Percentiles rank a stretch among this genome's conserved stretches.
Conservation (phyloP, 1,140 invertebrate genomes). For the Zaprionus capensis region DNA sequence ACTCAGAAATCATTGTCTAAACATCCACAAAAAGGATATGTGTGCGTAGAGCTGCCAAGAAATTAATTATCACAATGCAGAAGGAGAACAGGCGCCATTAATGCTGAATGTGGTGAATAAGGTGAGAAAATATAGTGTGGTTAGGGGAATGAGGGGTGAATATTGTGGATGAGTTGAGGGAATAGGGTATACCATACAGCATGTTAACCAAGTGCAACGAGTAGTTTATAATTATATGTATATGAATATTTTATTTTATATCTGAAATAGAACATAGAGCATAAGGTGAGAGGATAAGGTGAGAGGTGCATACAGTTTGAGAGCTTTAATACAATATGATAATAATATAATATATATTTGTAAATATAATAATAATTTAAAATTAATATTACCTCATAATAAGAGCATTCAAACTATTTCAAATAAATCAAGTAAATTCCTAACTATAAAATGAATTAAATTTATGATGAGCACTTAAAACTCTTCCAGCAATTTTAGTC, state of each 20-base stretch:
- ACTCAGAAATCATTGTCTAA: slow-evolving; percentile 28
- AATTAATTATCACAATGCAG: slow-evolving; percentile 52
- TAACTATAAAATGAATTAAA: not conserved
- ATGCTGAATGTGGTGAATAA: not conserved
- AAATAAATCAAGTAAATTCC: not conserved
- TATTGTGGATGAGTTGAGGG: too few relatives aligned
- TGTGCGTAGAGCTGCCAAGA: slow-evolving; percentile 26
- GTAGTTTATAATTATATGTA: too few relatives aligned
- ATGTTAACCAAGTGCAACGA: too few relatives aligned
- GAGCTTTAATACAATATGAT: too few relatives aligned
- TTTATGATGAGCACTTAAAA: not conserved
- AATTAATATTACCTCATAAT: too few relatives aligned
- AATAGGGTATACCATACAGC: too few relatives aligned
- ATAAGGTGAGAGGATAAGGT: rapidly evolving
- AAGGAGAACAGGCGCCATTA: slow-evolving; percentile 16
- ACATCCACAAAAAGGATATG: slow-evolving; percentile 14
- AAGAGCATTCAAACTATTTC: not conserved
- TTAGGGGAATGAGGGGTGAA: too few relatives aligned
- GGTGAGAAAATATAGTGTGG: not conserved
- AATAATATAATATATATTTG: too few relatives aligned
- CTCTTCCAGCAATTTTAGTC: not conserved
- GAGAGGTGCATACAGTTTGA: too few relatives aligned
- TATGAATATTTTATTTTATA: too few relatives aligned
- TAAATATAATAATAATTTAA: not conserved
- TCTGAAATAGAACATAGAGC: too few relatives aligned